These are phyloP conservation scores for Columba guinea DNA, from an alignment of 2,797 vertebrate species.

Conservation along the genomic window DNA sequence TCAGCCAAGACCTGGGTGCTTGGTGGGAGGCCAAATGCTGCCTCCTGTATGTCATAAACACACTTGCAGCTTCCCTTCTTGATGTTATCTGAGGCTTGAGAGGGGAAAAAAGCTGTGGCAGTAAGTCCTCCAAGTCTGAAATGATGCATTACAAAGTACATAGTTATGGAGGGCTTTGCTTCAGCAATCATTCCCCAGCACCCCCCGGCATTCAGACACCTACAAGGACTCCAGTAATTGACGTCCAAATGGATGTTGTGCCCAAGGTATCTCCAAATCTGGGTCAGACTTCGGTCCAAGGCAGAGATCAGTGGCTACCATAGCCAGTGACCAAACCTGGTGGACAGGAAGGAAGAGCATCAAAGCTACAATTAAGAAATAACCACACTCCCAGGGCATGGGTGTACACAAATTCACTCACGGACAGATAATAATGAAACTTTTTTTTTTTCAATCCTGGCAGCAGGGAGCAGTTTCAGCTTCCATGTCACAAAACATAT, in stretches of 20 bases:
- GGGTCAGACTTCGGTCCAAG: conserved; percentile 92
- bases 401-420: conserved; percentile 15
- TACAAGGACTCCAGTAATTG: conserved; percentile 94
- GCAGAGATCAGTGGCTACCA: conserved; percentile 90
- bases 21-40: background rate
- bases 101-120: background rate
- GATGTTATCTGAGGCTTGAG: background rate
- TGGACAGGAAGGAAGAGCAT: conserved; percentile 55
- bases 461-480: background rate
- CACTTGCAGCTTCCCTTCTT: background rate
- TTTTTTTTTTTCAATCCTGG: rapidly evolving
- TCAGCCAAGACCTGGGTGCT: background rate
- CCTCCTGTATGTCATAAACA: background rate
- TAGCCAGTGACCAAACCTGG: conserved; percentile 96
- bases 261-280: conserved; percentile 94
- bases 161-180: background rate
- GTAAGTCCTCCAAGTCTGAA: background rate
- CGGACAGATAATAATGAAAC: conserved; percentile 20
- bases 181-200: background rate
- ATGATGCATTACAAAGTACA: background rate
- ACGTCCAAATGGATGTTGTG: conserved; percentile 94
- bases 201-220: conserved; percentile 64
- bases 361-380: conserved; percentile 47
- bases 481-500: background rate
- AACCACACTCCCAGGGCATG: conserved; percentile 11